Percentiles rank a stretch among this genome's conserved stretches.
phyloP scores from a whole-genome alignment of 2,113 vertebrate genomes.

The Cyanoramphus novaezelandiae region DNA sequence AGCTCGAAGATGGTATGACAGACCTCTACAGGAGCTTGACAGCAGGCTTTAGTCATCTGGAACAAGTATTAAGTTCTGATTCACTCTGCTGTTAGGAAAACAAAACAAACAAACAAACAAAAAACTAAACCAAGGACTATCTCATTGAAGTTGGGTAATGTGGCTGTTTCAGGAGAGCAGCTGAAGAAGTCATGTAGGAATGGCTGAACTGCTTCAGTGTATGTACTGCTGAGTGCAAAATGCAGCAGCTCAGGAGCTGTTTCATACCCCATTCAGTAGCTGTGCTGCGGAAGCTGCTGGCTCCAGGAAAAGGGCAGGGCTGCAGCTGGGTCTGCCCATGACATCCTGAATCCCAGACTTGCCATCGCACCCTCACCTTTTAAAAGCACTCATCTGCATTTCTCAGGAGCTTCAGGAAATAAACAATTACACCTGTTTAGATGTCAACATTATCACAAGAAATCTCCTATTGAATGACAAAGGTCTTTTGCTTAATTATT shows the following conservation, averaged over 20 bases:
- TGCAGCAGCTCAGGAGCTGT: not conserved
- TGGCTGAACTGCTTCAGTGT: not conserved
- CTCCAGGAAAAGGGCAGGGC: not conserved
- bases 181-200: not conserved
- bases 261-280: not conserved
- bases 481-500: not conserved
- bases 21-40: not conserved
- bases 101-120: not conserved
- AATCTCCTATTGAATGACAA: not conserved
- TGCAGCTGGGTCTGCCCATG: not conserved
- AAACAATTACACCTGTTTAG: not conserved
- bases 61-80: not conserved
- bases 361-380: not conserved
- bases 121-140: not conserved
- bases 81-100: not conserved
- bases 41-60: not conserved
- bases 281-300: not conserved
- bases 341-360: not conserved
- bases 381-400: not conserved
- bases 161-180: not conserved
- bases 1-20: not conserved
- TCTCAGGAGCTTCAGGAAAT: not conserved
- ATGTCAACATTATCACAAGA: not conserved
- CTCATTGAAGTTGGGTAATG: rapidly evolving
- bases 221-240: not conserved